Conservation (phyloP, 2,113 vertebrate species). For the Apistogramma diplotaenia region DNA sequence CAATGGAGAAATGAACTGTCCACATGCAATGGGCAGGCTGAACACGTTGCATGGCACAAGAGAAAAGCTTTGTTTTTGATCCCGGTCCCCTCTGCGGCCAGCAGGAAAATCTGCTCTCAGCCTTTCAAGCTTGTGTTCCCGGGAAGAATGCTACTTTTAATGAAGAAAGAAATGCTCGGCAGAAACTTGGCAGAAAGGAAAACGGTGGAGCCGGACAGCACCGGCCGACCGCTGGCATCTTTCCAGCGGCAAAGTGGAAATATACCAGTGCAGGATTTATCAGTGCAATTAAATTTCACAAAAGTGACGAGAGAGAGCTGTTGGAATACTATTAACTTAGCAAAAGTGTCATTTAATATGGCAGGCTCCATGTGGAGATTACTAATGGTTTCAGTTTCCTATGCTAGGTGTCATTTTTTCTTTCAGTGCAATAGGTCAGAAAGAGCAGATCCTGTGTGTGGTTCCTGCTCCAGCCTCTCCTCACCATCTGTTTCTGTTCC, state of each 20-base stretch:
- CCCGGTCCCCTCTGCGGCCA: slow-evolving; percentile 28
- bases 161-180: slow-evolving; percentile 44
- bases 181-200: slow-evolving; percentile 19
- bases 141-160: slow-evolving; percentile 64
- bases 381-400: slow-evolving; percentile 64
- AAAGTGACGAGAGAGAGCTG: slow-evolving; percentile 40
- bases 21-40: slow-evolving; percentile 72
- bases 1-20: slow-evolving; percentile 70
- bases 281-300: slow-evolving; percentile 47
- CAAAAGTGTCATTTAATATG: slow-evolving; percentile 61
- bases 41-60: slow-evolving; percentile 66
- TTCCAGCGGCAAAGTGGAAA: slow-evolving; percentile 39
- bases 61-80: slow-evolving; percentile 71
- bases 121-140: slow-evolving; percentile 36
- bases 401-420: slow-evolving; percentile 39
- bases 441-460: slow-evolving; percentile 22
- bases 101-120: slow-evolving; percentile 10
- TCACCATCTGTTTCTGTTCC: slow-evolving; percentile 71
- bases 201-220: slow-evolving; percentile 3
- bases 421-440: slow-evolving; percentile 31
- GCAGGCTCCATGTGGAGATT: slow-evolving; percentile 49
- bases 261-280: slow-evolving; percentile 39
- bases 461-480: slow-evolving; percentile 43
- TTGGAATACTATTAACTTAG: slow-evolving; percentile 59
- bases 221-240: slow-evolving; percentile 28